Evolutionary conservation across 2,888 invertebrate genomes (phyloP), one percentile per base, ranked within the genome.

Genomic region (Acrobasis suavella): DNA sequence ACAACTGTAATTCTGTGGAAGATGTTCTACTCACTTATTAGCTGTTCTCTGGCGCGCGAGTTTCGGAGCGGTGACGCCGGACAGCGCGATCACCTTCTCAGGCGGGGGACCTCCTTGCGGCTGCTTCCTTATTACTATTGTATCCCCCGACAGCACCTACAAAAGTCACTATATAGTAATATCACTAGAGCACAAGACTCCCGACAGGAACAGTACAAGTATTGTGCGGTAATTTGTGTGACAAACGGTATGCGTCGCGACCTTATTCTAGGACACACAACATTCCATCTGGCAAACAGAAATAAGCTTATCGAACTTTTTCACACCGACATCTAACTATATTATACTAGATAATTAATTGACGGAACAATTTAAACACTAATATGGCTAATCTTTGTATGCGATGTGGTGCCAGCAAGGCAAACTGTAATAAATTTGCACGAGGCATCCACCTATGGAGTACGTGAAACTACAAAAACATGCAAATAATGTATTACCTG

Each of bases 121-220:
- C 69, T 95, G 94, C 67, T 96, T 98, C 80, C 98, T 94, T 74
- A 99, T 96, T 58, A 98, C 96, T 65, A 99, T 94, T 64, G 98
- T 96, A 91, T 99, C 99, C 64, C 99, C 99, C 66, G 99, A 99
- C 67, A 98, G 94, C 68, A 99, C 96, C 99, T 99, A 75, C 51
- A 72, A 72, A 65, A 64, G 58, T 64, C 16, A 67, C 63, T 32
- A 72, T 56, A 54, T 54, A 17, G 49, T 32, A 51, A 61, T 56
- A 55, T 58, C 37, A 60, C 38, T 58, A 38, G 59, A 55, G 60
- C n/a, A 58, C 60, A 65, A 49, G 12, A 46, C 39, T 52, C 12
- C 9, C 15, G 38, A 56, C n/a, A 12, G 14, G 39, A n/a, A 14
- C 15, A 8, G 15, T 2, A 39, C 38, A 15, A 9, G 39, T 12